Evolutionary conservation across 2,888 invertebrate genomes (phyloP).

Genomic region (Ditula angustiorana): DNA sequence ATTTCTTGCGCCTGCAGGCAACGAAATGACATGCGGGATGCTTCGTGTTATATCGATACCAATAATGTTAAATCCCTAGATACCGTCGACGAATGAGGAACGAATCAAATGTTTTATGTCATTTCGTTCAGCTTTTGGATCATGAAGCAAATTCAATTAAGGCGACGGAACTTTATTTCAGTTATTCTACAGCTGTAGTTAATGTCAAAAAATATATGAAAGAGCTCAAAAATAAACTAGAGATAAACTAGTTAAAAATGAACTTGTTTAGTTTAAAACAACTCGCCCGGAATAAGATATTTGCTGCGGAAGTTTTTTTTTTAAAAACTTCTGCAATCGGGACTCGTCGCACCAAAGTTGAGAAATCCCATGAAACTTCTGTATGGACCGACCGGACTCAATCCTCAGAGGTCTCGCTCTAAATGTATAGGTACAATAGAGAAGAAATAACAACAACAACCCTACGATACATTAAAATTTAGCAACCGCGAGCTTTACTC

Average conservation of each 20-base stretch:
- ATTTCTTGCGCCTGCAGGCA: slow-evolving; percentile 79
- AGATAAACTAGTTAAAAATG: slow-evolving; percentile 7
- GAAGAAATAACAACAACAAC: slow-evolving; percentile 4
- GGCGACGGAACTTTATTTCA: no score
- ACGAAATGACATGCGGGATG: slow-evolving; percentile 75
- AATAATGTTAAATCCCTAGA: slow-evolving; percentile 65
- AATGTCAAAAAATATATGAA: neutral
- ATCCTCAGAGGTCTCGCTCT: slow-evolving; percentile 45
- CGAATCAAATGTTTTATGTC: slow-evolving; percentile 14
- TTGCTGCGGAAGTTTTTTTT: slow-evolving; percentile 16
- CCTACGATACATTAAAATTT: slow-evolving; percentile 39
- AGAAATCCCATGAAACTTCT: slow-evolving; percentile 52
- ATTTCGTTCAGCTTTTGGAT: slow-evolving; percentile 6
- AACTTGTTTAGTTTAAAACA: slow-evolving; percentile 18
- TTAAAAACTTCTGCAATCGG: slow-evolving; percentile 8
- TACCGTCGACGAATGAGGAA: slow-evolving; percentile 50
- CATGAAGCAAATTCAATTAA: no score
- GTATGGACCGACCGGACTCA: slow-evolving; percentile 43
- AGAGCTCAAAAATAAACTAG: neutral
- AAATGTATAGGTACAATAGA: slow-evolving; percentile 18
- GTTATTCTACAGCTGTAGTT: no score
- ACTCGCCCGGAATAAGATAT: slow-evolving; percentile 27
- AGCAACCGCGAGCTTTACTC: slow-evolving; percentile 32
- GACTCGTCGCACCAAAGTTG: slow-evolving; percentile 47
- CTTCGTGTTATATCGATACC: slow-evolving; percentile 69